phyloP scores from a whole-genome alignment of 1,140 invertebrate genomes.

The Dendroctonus ponderosae region DNA sequence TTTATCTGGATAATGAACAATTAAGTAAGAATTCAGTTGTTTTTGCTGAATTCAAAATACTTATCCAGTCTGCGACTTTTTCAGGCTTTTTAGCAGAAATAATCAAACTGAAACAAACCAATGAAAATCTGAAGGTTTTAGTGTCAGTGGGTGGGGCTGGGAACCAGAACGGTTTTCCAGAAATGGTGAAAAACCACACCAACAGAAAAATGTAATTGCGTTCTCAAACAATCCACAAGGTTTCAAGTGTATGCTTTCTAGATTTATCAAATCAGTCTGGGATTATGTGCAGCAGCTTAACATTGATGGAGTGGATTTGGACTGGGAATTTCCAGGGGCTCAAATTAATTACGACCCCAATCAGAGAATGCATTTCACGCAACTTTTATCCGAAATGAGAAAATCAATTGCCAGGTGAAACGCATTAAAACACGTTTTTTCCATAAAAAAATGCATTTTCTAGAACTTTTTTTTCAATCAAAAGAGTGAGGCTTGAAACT shows the following conservation, averaged over 20 bases:
- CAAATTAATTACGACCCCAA: conserved; percentile 52
- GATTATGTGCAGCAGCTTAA: conserved; percentile 60
- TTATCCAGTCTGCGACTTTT: conserved; percentile 5
- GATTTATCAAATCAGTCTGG: conserved; percentile 69
- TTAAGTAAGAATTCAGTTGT: conserved; percentile 14
- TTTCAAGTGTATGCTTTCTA: conserved; percentile 38
- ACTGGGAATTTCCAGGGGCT: conserved; percentile 83
- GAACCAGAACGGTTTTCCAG: conserved; percentile 62
- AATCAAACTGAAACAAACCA: conserved; percentile 60
- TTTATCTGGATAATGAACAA: conserved; percentile 47
- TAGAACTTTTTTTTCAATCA: too few species aligned
- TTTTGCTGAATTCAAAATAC: not conserved
- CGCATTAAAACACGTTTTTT: not conserved
- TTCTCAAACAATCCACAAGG: conserved; percentile 1
- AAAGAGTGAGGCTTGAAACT: too few species aligned
- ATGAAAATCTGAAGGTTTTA: conserved; percentile 73
- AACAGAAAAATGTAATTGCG: conserved; percentile 38
- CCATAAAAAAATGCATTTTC: not conserved
- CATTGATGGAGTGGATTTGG: conserved; percentile 80
- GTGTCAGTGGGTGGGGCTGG: conserved; percentile 72
- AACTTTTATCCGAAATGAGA: conserved; percentile 68
- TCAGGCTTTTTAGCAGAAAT: conserved; percentile 56
- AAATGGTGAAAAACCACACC: conserved; percentile 68
- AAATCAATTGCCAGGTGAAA: conserved; percentile 55
- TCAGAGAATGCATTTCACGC: conserved; percentile 69